Base-by-base conservation (phyloP, 2,797 vertebrate species). In the Pogonophryne albipinna region DNA sequence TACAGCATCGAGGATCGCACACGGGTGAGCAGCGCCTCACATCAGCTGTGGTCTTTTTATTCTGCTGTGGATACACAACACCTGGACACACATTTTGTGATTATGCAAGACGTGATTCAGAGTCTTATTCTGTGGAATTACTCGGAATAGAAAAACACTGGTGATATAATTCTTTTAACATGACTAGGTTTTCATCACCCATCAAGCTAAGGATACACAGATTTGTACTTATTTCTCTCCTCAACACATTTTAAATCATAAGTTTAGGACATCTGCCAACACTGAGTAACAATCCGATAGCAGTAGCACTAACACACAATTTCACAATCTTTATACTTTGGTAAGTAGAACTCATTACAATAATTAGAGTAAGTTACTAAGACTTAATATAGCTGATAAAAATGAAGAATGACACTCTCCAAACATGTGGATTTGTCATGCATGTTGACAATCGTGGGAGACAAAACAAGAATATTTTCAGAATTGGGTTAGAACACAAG, bases 1-100 rank as follows among this genome's bases (percentile, higher is more conserved):
- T 98, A 98, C 90, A 98, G 95, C 90, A 98, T 98, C 10, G 98
- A 99, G 92, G 98, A 99, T 91, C 96, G 97, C 53, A 99, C 97
- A 0, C 94, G 97, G 94, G 98, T 99, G 69, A 93, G 96, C 34
- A 61, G 3, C 56, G 38, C 6, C 41, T 69, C n/a, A n/a, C 4
- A 14, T 20, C 44, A 10, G 34, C 3, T 16, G 0, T 19, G 9
- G 13, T 31, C 15, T 7, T 34, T 49, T 50, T 38, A 9, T 38
- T 38, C 6, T 44, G 12, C 6, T 60, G 14, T 20, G 61, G 14
- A n/a, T 58, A 10, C 53, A 6, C 14, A 41, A 44, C 19, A 16
- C 53, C 44, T 17, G 49, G 17, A 59, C 38, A 34, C 12, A 56
- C 15, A 49, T 13, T 66, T 45, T 70, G 49, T 53, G 31, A 45